phyloP scores from a whole-genome alignment of 1,140 invertebrate genomes.

The Choristoneura fumiferana region DNA sequence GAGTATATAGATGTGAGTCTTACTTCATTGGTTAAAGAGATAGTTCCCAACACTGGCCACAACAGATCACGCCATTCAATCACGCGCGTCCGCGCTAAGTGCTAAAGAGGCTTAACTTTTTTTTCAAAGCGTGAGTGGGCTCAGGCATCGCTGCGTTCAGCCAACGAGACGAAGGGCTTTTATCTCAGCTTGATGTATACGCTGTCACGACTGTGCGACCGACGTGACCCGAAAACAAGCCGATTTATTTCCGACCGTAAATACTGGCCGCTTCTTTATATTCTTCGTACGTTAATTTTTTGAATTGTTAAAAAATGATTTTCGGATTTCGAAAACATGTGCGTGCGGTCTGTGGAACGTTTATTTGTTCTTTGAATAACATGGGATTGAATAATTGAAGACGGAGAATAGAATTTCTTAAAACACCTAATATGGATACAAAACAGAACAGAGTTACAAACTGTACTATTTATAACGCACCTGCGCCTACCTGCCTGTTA shows the following conservation, averaged over 20 bases:
- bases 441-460: too few species aligned
- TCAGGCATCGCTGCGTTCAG: conserved; percentile 21
- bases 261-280: conserved; percentile 12
- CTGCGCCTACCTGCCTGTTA: too few species aligned
- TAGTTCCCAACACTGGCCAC: conserved; percentile 6
- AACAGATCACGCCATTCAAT: conserved; percentile 45
- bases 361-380: background rate
- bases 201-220: conserved; percentile 58
- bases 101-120: conserved; percentile 53
- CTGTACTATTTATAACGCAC: too few species aligned
- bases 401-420: too few species aligned
- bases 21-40: too few species aligned
- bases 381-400: background rate
- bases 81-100: conserved; percentile 50
- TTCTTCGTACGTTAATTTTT: conserved; percentile 4
- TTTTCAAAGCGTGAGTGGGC: conserved; percentile 47
- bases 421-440: too few species aligned
- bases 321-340: background rate
- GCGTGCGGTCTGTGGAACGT: background rate
- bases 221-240: conserved; percentile 68
- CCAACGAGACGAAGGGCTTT: conserved; percentile 52
- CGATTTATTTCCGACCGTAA: conserved; percentile 48
- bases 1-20: too few species aligned
- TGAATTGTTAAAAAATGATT: conserved; percentile 6
- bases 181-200: conserved; percentile 67